Percentiles rank a stretch among this genome's conserved stretches.
These are phyloP conservation scores for Sisyra terminalis DNA, from an alignment of 2,888 invertebrate species.

Conservation along the genomic window DNA sequence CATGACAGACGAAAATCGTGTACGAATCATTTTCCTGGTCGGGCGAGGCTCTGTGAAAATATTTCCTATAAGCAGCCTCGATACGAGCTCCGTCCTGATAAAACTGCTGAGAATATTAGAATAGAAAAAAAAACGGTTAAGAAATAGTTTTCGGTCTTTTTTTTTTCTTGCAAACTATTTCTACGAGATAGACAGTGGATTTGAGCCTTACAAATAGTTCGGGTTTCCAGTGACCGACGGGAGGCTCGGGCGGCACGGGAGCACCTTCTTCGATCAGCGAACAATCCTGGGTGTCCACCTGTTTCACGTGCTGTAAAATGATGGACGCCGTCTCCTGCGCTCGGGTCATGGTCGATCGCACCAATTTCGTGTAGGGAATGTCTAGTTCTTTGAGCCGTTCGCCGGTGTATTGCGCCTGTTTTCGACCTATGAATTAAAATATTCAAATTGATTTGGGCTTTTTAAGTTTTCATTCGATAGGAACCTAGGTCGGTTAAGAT, in stretches of 20 bases:
- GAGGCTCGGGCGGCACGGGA: slow-evolving; percentile 88
- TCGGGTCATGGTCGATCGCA: slow-evolving; percentile 84
- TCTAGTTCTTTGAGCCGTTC: slow-evolving; percentile 57
- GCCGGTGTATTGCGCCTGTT: slow-evolving; percentile 79
- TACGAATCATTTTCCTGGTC: slow-evolving; percentile 67
- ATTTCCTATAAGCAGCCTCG: slow-evolving; percentile 87
- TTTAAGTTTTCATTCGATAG: not conserved
- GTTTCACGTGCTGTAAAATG: slow-evolving; percentile 49
- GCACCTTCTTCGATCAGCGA: slow-evolving; percentile 81
- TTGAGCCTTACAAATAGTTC: slow-evolving; percentile 46
- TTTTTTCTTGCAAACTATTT: too few species aligned
- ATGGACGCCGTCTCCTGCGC: slow-evolving; percentile 84
- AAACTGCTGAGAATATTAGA: slow-evolving; percentile 59
- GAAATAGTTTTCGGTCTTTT: too few species aligned
- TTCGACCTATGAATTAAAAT: slow-evolving; percentile 53
- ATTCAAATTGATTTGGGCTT: too few species aligned
- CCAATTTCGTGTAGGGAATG: slow-evolving; percentile 61
- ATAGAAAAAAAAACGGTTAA: slow-evolving; percentile 8
- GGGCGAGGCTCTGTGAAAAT: slow-evolving; percentile 78
- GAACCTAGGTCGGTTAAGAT: slow-evolving; percentile 68
- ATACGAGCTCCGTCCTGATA: slow-evolving; percentile 85
- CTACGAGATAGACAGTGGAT: not conserved
- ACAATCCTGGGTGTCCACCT: slow-evolving; percentile 40
- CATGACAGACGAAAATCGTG: slow-evolving; percentile 90
- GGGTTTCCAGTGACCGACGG: slow-evolving; percentile 73